These are phyloP conservation scores for Larimichthys crocea DNA, from an alignment of 2,113 vertebrate genomes.

Conservation along the genomic window DNA sequence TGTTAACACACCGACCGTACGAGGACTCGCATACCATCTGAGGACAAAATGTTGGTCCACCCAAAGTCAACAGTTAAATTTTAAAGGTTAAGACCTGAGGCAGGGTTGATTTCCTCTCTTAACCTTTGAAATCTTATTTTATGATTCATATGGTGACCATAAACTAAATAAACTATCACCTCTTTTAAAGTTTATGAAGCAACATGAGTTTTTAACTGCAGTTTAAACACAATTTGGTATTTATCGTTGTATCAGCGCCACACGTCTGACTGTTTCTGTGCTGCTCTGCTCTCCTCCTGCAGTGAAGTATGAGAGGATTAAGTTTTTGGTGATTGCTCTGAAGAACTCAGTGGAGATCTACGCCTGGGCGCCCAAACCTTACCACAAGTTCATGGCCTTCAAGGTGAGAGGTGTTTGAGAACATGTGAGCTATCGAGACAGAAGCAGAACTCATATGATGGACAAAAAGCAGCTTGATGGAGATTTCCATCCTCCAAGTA, in stretches of 20 bases:
- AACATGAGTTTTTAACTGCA: background rate
- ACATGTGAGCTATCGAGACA: background rate
- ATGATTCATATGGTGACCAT: background rate
- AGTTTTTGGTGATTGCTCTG: constrained; percentile 98
- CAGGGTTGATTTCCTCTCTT: background rate
- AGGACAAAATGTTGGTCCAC: background rate
- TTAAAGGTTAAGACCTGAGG: background rate
- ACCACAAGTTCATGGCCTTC: constrained; percentile 99
- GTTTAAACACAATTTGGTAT: background rate
- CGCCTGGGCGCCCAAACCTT: constrained; percentile 98
- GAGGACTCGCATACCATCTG: background rate
- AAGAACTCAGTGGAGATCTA: constrained; percentile 99
- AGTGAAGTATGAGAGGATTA: constrained; percentile 99
- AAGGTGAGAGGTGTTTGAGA: constrained; percentile 86
- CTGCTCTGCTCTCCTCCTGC: constrained; percentile 63
- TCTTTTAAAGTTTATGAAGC: background rate
- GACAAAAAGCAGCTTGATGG: background rate
- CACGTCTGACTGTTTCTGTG: background rate
- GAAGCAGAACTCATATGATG: background rate
- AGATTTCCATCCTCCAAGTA: background rate
- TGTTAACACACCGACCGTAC: background rate
- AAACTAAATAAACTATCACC: no score
- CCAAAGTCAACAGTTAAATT: background rate
- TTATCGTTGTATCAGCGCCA: background rate
- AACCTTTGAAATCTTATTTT: no score